Conservation (phyloP, 2,797 vertebrate genomes). For the Paramormyrops hopkinsi region DNA sequence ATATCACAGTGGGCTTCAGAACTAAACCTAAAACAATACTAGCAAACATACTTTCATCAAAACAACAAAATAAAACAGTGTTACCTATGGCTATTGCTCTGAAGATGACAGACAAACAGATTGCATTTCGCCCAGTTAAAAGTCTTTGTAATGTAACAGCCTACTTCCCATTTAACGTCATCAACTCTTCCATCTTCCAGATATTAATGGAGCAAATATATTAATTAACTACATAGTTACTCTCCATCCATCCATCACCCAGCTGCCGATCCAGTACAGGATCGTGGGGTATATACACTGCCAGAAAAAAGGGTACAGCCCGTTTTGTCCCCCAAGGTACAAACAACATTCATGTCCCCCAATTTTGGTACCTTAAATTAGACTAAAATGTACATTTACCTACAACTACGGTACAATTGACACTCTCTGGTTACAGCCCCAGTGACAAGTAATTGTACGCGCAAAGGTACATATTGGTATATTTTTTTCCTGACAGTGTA, state of each 20-base stretch:
- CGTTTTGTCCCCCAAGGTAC: background rate
- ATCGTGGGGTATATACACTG: background rate
- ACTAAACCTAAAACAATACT: background rate
- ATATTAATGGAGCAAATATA: background rate
- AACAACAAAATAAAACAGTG: background rate
- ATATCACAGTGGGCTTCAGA: background rate
- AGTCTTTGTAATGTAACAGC: background rate
- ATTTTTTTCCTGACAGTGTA: background rate
- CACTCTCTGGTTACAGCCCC: background rate
- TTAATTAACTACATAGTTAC: background rate
- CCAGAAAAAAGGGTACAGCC: background rate
- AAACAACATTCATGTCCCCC: background rate
- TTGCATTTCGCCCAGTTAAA: background rate
- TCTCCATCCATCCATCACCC: background rate
- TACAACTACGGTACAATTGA: background rate
- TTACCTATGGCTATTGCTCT: background rate
- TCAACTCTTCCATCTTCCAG: background rate
- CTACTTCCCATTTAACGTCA: background rate
- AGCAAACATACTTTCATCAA: background rate
- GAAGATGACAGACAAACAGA: background rate
- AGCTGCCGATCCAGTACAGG: background rate
- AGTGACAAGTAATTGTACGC: background rate
- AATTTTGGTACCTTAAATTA: background rate
- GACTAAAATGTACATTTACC: background rate
- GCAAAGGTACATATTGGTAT: background rate